Evolutionary conservation across 2,888 invertebrate species (phyloP).

Genomic region (Drosophila imparisetae): DNA sequence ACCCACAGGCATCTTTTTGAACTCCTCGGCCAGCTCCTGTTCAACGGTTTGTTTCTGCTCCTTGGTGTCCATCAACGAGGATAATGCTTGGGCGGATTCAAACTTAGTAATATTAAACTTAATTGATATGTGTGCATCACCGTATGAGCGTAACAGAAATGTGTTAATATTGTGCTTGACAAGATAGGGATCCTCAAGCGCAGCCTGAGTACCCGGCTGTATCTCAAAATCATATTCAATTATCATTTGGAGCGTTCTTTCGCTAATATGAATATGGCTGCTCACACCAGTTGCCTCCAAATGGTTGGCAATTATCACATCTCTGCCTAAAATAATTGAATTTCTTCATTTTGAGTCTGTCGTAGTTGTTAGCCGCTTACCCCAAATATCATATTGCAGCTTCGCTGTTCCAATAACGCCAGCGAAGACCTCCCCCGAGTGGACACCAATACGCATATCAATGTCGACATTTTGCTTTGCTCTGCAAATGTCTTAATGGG

Average conservation of each 20-base stretch:
- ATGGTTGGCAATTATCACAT: constrained; percentile 96
- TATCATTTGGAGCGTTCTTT: constrained; percentile 90
- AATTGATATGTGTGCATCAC: too few species aligned
- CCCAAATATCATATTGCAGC: constrained; percentile 98
- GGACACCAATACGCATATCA: constrained; percentile 98
- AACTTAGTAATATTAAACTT: rapidly evolving
- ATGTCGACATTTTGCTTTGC: constrained; percentile 92
- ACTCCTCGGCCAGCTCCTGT: constrained; percentile 90
- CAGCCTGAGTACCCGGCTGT: constrained; percentile 85
- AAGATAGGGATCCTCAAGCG: constrained; percentile 87
- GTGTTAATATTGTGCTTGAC: constrained; percentile 90
- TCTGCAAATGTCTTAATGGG: constrained; percentile 4
- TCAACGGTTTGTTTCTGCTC: constrained; percentile 73
- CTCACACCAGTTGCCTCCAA: constrained; percentile 96
- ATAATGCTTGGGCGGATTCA: neutral
- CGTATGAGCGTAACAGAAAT: constrained; percentile 87
- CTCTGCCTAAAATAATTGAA: constrained; percentile 84
- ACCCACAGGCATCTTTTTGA: constrained; percentile 92
- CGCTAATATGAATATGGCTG: constrained; percentile 94
- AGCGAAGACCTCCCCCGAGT: constrained; percentile 95
- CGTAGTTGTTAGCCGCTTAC: constrained; percentile 84
- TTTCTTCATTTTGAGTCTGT: neutral
- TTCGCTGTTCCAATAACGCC: constrained; percentile 96
- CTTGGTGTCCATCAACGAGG: neutral
- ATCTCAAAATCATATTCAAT: constrained; percentile 87